phyloP scores from a whole-genome alignment of 2,888 invertebrate genomes.

The Cantharis nigra region DNA sequence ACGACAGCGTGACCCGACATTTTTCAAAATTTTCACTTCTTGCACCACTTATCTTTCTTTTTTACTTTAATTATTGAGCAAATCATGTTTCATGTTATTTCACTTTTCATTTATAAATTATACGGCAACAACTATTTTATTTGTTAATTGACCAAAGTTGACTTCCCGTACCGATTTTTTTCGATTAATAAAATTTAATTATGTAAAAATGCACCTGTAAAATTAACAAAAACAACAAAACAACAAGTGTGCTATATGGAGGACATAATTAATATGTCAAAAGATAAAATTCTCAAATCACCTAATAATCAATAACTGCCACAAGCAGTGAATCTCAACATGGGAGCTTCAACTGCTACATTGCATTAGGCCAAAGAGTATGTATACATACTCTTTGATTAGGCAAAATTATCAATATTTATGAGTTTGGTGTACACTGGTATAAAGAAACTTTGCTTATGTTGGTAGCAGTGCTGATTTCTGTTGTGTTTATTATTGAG shows the following conservation, averaged over 20 bases:
- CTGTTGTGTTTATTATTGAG: neutral
- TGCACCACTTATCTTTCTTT: slow-evolving; percentile 5
- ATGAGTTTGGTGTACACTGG: too few species aligned
- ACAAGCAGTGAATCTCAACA: neutral
- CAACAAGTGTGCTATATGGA: neutral
- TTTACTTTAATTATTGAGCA: slow-evolving; percentile 5
- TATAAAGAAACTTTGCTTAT: neutral
- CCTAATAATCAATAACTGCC: neutral
- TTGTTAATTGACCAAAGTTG: too few species aligned
- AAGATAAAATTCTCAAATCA: neutral
- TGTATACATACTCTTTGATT: too few species aligned
- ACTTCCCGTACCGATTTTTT: neutral
- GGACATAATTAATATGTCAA: neutral
- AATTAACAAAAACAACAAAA: neutral
- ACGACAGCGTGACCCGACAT: slow-evolving; percentile 76
- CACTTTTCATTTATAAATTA: neutral
- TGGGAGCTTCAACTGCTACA: too few species aligned
- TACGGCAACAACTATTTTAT: neutral
- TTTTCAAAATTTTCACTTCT: neutral
- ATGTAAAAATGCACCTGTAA: neutral
- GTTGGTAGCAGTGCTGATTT: neutral
- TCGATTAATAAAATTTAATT: neutral
- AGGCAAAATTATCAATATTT: too few species aligned
- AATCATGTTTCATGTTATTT: slow-evolving; percentile 6
- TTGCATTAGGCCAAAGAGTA: too few species aligned